Base-by-base conservation (phyloP, 2,113 vertebrate genomes). In the Poeciliopsis turrubarensis region DNA sequence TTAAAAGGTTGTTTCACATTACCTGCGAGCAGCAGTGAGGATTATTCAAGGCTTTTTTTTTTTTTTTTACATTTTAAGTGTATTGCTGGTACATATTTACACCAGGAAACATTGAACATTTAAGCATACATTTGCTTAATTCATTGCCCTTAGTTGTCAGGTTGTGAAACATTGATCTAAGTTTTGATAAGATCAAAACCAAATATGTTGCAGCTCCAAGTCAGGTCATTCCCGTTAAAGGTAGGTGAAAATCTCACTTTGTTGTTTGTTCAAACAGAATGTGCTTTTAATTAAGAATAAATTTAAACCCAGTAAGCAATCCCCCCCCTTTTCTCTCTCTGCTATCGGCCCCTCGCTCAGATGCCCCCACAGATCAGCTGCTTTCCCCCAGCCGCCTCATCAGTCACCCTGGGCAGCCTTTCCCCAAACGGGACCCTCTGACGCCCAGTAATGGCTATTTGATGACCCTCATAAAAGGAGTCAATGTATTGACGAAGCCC, bases 391-490 rank as follows among this genome's bases (percentile, higher is more conserved):
- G 87, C 87, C 85, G 90, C 91, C 94, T 95, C 95, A 96, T 96
- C 95, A 96, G 93, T 96, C 95, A 96, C 95, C 93, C 91, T 92
- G 93, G 92, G 93, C 94, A 94, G 93, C 92, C 94, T 95, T 94
- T 95, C 94, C 92, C 94, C 88, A 80, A 81, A 91, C 77, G 95
- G 95, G 93, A 94, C 92, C 93, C 87, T 89, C 90, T 92, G 93
- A 95, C 93, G 94, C 94, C 94, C 94, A 94, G 95, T 96, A 96
- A 98, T 97, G 95, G 95, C 92, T 96, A 95, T 96, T 96, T 96
- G 96, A 98, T 97, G 95, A 94, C 91, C 92, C 96, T 98, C 96
- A 97, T 97, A 97, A 97, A 95, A 96, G 93, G 92, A 95, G 96
- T 98, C 97, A 96, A 97, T 98, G 95, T 96, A 97, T 98, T 94